These are phyloP conservation scores for Etheostoma cragini DNA, from an alignment of 2,113 vertebrate genomes.

Conservation along the genomic window DNA sequence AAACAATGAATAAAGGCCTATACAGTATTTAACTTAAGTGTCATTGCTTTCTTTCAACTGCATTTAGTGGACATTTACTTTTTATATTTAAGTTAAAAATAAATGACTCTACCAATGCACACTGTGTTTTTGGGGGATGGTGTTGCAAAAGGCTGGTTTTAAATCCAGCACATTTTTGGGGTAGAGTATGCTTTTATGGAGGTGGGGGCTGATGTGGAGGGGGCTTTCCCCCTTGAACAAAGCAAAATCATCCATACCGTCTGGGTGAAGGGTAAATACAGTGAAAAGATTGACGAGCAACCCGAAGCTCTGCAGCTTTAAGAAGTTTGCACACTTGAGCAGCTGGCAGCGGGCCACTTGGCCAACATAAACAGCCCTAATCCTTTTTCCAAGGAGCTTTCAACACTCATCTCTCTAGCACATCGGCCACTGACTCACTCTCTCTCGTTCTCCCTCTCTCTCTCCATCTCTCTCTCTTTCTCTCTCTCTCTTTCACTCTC, in stretches of 20 bases:
- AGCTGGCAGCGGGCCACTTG: slow-evolving; percentile 81
- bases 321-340: slow-evolving; percentile 82
- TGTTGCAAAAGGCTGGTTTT: slow-evolving; percentile 18
- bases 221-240: slow-evolving; percentile 65
- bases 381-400: slow-evolving; percentile 86
- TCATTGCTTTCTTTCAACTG: too few relatives aligned
- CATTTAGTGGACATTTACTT: neutral
- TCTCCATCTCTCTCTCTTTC: slow-evolving; percentile 53
- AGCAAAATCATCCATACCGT: slow-evolving; percentile 62
- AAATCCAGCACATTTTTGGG: slow-evolving; percentile 39
- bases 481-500: slow-evolving; percentile 59
- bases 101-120: neutral
- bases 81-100: slow-evolving; percentile 8
- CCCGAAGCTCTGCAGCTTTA: slow-evolving; percentile 78
- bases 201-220: slow-evolving; percentile 36
- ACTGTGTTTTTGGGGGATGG: neutral
- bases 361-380: slow-evolving; percentile 83
- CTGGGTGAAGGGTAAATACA: slow-evolving; percentile 69
- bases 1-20: neutral
- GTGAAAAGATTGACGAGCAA: slow-evolving; percentile 67
- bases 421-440: slow-evolving; percentile 73
- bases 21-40: neutral
- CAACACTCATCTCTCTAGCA: slow-evolving; percentile 83
- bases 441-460: slow-evolving; percentile 13
- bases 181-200: slow-evolving; percentile 1